Evolutionary conservation across 2,797 vertebrate genomes (phyloP).

Genomic region (Amphiprion clarkii): DNA sequence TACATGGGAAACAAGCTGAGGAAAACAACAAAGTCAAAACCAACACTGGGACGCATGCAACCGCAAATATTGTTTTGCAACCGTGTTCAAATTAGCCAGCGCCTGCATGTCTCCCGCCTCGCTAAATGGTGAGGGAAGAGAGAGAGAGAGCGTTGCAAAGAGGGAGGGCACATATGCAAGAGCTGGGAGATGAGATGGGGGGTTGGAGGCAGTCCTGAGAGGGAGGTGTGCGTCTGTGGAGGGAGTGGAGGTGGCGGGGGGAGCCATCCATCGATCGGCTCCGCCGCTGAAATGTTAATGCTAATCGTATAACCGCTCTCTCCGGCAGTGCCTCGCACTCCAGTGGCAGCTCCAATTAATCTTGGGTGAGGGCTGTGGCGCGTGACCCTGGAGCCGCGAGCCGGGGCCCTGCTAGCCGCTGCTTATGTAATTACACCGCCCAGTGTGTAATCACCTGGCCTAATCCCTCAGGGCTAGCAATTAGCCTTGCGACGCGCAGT

Average conservation of each 20-base stretch:
- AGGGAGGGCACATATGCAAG: slow-evolving; percentile 48
- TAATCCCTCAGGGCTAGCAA: slow-evolving; percentile 96
- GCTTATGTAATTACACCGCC: slow-evolving; percentile 99
- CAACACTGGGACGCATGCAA: slow-evolving; percentile 69
- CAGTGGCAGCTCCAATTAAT: slow-evolving; percentile 98
- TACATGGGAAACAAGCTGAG: slow-evolving; percentile 65
- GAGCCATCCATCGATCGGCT: slow-evolving; percentile 89
- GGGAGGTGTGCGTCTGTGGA: slow-evolving; percentile 14
- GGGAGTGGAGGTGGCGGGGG: slow-evolving; percentile 16
- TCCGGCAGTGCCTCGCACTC: slow-evolving; percentile 91
- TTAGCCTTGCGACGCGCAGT: slow-evolving; percentile 90
- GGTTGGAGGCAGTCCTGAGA: slow-evolving; percentile 31
- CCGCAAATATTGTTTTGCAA: slow-evolving; percentile 83
- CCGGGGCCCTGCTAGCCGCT: slow-evolving; percentile 92
- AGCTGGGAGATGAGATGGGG: slow-evolving; percentile 52
- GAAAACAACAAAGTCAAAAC: slow-evolving; percentile 77
- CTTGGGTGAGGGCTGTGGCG: slow-evolving; percentile 91
- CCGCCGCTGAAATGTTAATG: slow-evolving; percentile 94
- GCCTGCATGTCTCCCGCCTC: slow-evolving; percentile 85
- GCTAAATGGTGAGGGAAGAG: slow-evolving; percentile 64
- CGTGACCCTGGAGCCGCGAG: slow-evolving; percentile 91
- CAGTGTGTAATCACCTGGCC: slow-evolving; percentile 99
- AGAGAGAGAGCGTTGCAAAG: slow-evolving; percentile 19
- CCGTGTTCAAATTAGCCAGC: slow-evolving; percentile 82
- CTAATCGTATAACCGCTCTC: slow-evolving; percentile 95